Evolutionary conservation across 1,140 invertebrate species (phyloP).

Genomic region (Pseudobourletiella spinata): DNA sequence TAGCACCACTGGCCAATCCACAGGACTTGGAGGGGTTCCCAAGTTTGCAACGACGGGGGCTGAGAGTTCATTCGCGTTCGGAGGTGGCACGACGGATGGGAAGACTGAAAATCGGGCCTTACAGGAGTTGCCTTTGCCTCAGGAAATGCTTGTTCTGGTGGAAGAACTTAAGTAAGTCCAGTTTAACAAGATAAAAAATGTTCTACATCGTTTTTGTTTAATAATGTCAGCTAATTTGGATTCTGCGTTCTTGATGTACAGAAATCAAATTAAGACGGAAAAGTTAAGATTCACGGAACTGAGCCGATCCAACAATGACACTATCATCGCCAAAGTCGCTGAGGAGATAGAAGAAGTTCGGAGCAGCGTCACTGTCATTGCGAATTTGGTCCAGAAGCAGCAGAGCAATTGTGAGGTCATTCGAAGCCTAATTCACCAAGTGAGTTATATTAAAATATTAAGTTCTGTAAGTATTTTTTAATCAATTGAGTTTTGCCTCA

Average conservation of each 20-base stretch:
- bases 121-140: neutral
- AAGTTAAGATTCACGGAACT: slow-evolving; percentile 3
- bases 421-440: neutral
- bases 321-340: neutral
- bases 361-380: neutral
- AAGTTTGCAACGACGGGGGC: neutral
- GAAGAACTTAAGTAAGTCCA: slow-evolving; percentile 5
- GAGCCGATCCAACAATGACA: neutral
- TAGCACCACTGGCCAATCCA: neutral
- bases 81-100: neutral
- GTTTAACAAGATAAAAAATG: too few species aligned
- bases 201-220: too few species aligned
- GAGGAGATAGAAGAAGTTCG: slow-evolving; percentile 1
- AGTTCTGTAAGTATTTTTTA: neutral
- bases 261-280: neutral
- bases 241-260: neutral
- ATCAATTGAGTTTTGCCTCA: neutral
- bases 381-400: slow-evolving; percentile 1
- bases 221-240: too few species aligned
- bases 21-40: neutral
- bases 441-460: neutral
- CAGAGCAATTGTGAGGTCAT: neutral
- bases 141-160: neutral
- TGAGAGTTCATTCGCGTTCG: slow-evolving; percentile 1
- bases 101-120: slow-evolving; percentile 1